Evolutionary conservation across 1,140 invertebrate genomes (phyloP), one percentile per base, ranked within the genome.

Genomic region (Augochlora pura): DNA sequence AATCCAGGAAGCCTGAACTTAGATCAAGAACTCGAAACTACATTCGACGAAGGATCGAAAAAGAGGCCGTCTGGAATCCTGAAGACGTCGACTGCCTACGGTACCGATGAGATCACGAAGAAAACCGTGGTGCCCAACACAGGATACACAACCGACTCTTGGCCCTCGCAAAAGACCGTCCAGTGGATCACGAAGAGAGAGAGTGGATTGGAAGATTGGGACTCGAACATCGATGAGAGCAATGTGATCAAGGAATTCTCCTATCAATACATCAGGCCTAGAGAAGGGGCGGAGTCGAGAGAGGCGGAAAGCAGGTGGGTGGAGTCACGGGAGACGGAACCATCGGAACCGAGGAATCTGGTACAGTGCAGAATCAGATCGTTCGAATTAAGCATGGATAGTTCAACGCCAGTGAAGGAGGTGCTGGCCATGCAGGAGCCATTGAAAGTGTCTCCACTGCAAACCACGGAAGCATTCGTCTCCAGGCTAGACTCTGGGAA

Each of bases 361-460:
- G 94, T 94, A 0, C 93, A 94, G 68, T 92, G 91, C 70, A 85
- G 94, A 76, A 95, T 94, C 9, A 93, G 92, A 39, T 92, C 92
- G 7, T 94, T 94, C 80, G 93, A 94, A 76, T 72, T 80, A 18
- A 89, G 59, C 38, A 73, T 81, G 32, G 88, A 81, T 42, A 42
- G 84, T 1, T 38, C 65, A 0, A 88, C 83, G 77, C 84, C 86
- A 0, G 80, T 86, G 6, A 90, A 86, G 18, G 88, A 92, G 67
- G 81, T 83, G 8, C 60, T 91, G 0, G 84, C 88, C 3, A 93
- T 94, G 92, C 91, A 93, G 76, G 93, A 94, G 42, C 93, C 93
- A 0, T 54, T 94, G 10, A 93, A 93, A 65, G 70, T 93, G 25
- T 92, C 92, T 0, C 91, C 90, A 3, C 77, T 92, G 60, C 91